phyloP scores from a whole-genome alignment of 2,797 vertebrate genomes.

The Mus caroli region DNA sequence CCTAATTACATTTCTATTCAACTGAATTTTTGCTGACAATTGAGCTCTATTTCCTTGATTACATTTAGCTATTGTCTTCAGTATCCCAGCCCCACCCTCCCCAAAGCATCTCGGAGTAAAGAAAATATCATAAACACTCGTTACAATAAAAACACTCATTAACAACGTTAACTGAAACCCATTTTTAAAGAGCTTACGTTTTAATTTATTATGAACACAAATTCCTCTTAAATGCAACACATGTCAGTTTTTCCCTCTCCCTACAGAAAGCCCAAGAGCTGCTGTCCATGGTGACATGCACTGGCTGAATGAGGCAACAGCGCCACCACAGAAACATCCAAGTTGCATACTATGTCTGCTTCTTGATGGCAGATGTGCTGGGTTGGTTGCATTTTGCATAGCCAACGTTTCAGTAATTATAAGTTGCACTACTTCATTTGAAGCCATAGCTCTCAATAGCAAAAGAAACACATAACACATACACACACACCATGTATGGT shows the following conservation, averaged over 20 bases:
- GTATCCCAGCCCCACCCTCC: neutral
- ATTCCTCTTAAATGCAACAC: slow-evolving; percentile 57
- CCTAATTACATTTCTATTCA: neutral
- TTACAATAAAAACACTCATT: slow-evolving; percentile 28
- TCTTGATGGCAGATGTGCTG: slow-evolving; percentile 52
- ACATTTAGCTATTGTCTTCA: slow-evolving; percentile 52
- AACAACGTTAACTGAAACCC: slow-evolving; percentile 36
- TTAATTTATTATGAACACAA: slow-evolving; percentile 33
- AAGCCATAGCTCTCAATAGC: slow-evolving; percentile 66
- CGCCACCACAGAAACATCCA: slow-evolving; percentile 71
- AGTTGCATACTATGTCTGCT: slow-evolving; percentile 54
- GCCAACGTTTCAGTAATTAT: slow-evolving; percentile 26
- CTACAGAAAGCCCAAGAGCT: slow-evolving; percentile 51
- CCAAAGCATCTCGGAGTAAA: slow-evolving; percentile 1
- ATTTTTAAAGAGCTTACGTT: neutral
- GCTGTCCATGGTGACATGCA: slow-evolving; percentile 87
- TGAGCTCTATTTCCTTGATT: slow-evolving; percentile 25
- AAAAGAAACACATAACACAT: neutral
- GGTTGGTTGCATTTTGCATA: slow-evolving; percentile 62
- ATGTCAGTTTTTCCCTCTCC: slow-evolving; percentile 51
- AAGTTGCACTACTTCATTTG: slow-evolving; percentile 47
- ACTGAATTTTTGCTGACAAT: slow-evolving; percentile 51
- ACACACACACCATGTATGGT: neutral
- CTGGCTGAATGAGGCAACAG: slow-evolving; percentile 83
- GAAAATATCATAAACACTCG: slow-evolving; percentile 47